phyloP scores from a whole-genome alignment of 2,113 vertebrate genomes.

The Solea senegalensis region DNA sequence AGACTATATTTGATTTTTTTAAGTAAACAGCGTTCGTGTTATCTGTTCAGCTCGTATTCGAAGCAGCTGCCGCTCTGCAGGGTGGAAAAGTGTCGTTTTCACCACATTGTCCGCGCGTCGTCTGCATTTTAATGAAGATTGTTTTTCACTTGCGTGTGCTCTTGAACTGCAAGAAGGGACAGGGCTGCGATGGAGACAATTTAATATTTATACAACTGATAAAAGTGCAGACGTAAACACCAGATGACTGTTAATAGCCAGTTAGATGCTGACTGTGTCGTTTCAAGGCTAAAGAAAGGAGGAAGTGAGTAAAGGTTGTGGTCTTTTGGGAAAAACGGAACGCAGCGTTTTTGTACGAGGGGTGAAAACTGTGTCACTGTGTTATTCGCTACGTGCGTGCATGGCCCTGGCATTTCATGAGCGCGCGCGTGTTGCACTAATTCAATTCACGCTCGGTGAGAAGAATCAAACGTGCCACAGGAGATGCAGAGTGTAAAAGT shows the following conservation, averaged over 20 bases:
- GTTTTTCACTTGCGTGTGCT: constrained; percentile 2
- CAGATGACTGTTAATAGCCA: constrained; percentile 20
- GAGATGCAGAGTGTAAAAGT: constrained; percentile 16
- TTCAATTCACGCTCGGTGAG: constrained; percentile 21
- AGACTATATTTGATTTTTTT: constrained; percentile 49
- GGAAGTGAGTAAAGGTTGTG: too few relatives aligned
- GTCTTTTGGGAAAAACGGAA: neutral
- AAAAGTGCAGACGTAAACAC: constrained; percentile 26
- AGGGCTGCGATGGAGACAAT: neutral
- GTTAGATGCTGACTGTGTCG: neutral
- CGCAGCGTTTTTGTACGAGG: constrained; percentile 6
- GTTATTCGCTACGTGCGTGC: neutral
- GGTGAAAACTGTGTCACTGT: constrained; percentile 6
- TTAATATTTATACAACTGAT: constrained; percentile 11
- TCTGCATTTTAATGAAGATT: neutral
- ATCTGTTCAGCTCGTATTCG: constrained; percentile 16
- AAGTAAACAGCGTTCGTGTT: constrained; percentile 19
- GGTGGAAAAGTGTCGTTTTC: neutral
- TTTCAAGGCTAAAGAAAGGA: neutral
- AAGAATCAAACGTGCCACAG: constrained; percentile 12
- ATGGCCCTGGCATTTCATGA: constrained; percentile 5
- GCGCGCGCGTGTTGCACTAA: constrained; percentile 13
- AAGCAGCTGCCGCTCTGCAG: constrained; percentile 1
- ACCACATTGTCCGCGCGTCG: neutral
- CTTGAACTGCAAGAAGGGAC: neutral